These are phyloP conservation scores for Pangasius mekongensis DNA, from an alignment of 2,797 vertebrate genomes.

Conservation along the genomic window DNA sequence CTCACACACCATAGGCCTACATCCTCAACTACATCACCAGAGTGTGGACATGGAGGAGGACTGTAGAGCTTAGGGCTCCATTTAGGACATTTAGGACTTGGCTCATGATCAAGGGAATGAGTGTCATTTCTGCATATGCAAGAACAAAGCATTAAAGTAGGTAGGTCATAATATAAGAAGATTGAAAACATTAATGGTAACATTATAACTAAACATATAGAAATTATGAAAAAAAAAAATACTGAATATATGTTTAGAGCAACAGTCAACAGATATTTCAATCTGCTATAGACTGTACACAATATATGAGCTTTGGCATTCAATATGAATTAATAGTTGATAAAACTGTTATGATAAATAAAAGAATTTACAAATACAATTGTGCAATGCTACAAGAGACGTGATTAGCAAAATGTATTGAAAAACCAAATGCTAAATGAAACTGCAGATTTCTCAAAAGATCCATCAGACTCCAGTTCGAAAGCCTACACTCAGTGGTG, in stretches of 20 bases:
- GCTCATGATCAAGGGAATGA: too few relatives aligned
- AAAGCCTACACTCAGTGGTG: constrained; percentile 40
- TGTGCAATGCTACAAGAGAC: constrained; percentile 51
- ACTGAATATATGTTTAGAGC: constrained; percentile 12
- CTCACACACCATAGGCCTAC: background rate
- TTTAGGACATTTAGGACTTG: background rate
- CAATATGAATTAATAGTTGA: constrained; percentile 64
- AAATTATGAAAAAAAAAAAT: background rate
- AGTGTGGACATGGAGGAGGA: background rate
- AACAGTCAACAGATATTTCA: constrained; percentile 38
- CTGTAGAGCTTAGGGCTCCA: background rate
- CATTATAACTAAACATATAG: background rate
- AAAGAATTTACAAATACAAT: constrained; percentile 33
- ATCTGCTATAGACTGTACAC: constrained; percentile 54
- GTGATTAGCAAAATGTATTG: constrained; percentile 46
- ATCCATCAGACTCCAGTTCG: background rate
- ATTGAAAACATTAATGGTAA: background rate
- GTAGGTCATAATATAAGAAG: background rate
- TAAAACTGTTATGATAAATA: constrained; percentile 48
- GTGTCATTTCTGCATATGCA: background rate
- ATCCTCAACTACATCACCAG: background rate
- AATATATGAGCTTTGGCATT: constrained; percentile 66
- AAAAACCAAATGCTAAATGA: constrained; percentile 20
- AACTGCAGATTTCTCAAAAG: constrained; percentile 23
- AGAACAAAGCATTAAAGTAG: background rate